A percentile compares a stretch with the other conserved stretches of the same genome.
These are phyloP conservation scores for Drosophila azteca DNA, from an alignment of 1,140 invertebrate genomes.

Conservation along the genomic window DNA sequence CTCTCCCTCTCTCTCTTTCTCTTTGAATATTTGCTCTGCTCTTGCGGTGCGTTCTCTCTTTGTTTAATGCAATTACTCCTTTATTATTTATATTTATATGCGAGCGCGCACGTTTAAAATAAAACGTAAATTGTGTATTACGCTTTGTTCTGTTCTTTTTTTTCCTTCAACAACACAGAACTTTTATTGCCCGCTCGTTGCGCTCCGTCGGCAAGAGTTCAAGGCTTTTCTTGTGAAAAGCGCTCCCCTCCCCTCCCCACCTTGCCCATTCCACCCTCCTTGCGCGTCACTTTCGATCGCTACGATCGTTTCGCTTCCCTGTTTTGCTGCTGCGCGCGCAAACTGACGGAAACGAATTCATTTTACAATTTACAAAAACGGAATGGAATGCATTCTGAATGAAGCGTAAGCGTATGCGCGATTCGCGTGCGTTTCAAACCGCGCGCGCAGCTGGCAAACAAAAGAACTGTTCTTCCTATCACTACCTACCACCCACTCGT, in stretches of 20 bases:
- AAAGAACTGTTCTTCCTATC: constrained; percentile 50
- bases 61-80: constrained; percentile 50
- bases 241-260: too few species aligned
- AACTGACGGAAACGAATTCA: constrained; percentile 63
- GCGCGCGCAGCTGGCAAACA: constrained; percentile 30
- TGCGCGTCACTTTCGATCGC: constrained; percentile 43
- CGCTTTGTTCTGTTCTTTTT: constrained; percentile 54
- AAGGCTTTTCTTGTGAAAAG: constrained; percentile 62
- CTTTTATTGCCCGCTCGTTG: constrained; percentile 46
- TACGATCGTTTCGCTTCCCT: constrained; percentile 41
- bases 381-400: constrained; percentile 57
- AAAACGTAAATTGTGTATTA: constrained; percentile 52
- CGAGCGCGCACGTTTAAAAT: constrained; percentile 43
- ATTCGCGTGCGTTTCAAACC: constrained; percentile 29
- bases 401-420: constrained; percentile 15
- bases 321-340: constrained; percentile 41
- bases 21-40: constrained; percentile 3
- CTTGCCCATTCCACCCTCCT: too few species aligned
- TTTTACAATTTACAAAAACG: constrained; percentile 33
- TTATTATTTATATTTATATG: constrained; percentile 34
- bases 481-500: constrained; percentile 36
- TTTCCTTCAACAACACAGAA: constrained; percentile 32
- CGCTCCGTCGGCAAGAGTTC: constrained; percentile 53
- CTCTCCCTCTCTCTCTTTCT: background rate
- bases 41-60: constrained; percentile 9